Base-by-base conservation (phyloP, 2,113 vertebrate genomes). In the Lepisosteus oculatus region DNA sequence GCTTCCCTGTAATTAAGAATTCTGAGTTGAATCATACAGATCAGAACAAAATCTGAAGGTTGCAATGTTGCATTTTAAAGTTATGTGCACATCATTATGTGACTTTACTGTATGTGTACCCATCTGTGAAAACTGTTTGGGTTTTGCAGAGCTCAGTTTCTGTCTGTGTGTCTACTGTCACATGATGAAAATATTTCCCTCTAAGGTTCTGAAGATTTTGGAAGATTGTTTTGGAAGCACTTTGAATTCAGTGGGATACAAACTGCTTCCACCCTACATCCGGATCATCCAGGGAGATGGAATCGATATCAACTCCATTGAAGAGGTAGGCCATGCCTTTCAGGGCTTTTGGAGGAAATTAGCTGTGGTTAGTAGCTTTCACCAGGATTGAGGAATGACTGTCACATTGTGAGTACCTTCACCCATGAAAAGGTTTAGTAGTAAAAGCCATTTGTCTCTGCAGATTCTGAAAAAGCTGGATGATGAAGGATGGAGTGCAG, bases 201-300 rank as follows among this genome's bases (percentile, higher is more conserved):
- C 68, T 0, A 56, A 92, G 91, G 87, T 92, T 54, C 80, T 92
- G 17, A 89, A 82, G 78, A 92, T 92, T 73, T 67, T 92, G 77
- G 89, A 86, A 54, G 85, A 89, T 74, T 78, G 86, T 70, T 92
- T 92, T 65, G 85, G 88, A 44, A 84, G 70, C 68, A 83, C 86
- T 45, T 45, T 80, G 73, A 92, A 92, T 83, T 85, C 85, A 0
- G 0, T 80, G 14, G 89, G 89, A 44, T 92, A 81, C 79, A 92
- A 90, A 43, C 78, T 91, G 43, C 83, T 92, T 63, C 91, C 91
- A 0, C 78, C 90, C 0, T 92, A 85, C 64, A 76, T 92, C 63
- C 79, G 90, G 42, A 85, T 92, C 67, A 89, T 92, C 70, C 90
- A 92, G 65, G 90, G 90, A 6, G 91, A 92, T 13, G 91, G 89